phyloP scores from a whole-genome alignment of 2,113 vertebrate species.

The Motacilla alba region DNA sequence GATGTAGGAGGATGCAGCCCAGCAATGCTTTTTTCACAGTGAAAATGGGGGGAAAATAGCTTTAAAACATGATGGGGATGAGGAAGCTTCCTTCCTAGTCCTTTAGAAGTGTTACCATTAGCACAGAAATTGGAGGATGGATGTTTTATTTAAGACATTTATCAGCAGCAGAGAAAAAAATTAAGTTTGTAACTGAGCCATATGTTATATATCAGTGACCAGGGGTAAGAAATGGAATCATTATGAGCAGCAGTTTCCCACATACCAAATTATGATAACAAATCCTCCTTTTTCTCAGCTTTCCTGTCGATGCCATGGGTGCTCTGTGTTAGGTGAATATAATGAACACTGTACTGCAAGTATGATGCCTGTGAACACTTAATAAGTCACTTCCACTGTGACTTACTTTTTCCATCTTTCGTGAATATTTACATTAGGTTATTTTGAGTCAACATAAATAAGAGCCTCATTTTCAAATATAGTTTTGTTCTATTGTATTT shows the following conservation, averaged over 20 bases:
- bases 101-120: not conserved
- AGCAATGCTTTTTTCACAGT: not conserved
- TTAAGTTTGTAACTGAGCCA: not conserved
- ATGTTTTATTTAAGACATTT: not conserved
- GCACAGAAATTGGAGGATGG: not conserved
- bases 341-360: not conserved
- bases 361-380: not conserved
- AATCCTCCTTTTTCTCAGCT: not conserved
- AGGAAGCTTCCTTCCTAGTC: not conserved
- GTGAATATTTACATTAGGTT: not conserved
- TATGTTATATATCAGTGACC: not conserved
- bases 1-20: not conserved
- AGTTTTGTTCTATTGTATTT: not conserved
- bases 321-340: not conserved
- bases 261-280: not conserved
- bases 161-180: not conserved
- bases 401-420: not conserved
- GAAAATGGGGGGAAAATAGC: not conserved
- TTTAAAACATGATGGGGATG: not conserved
- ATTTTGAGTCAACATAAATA: not conserved
- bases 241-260: not conserved
- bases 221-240: not conserved
- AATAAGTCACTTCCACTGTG: not conserved
- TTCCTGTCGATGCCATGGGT: rapidly evolving
- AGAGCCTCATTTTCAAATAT: not conserved